Evolutionary conservation across 1,140 invertebrate species (phyloP), one percentile per base, ranked within the genome.

Genomic region (Drosophila lowei): DNA sequence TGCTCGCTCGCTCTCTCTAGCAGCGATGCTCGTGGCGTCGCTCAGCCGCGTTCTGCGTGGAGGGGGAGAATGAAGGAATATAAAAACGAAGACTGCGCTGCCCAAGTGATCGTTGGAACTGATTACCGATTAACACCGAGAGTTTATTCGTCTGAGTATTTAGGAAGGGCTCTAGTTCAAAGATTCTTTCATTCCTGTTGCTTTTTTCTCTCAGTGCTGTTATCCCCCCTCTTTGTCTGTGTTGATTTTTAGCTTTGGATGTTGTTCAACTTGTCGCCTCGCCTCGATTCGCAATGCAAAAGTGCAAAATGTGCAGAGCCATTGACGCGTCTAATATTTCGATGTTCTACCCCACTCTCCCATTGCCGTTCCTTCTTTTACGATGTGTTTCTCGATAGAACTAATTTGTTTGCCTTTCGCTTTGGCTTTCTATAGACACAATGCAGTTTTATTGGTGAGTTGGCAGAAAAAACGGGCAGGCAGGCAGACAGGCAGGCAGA

Each of bases 261-360:
- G 78, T 70, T 55, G 54, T 79, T 79, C 73, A 70, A 73, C 57
- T 68, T 57, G 49, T 64, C 54, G 56, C 61, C 60, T 41, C 54
- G 54, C 55, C 62, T 71, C 57, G 50, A 67, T 53, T 48, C 61
- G 23, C 55, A 72, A 56, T 58, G 78, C 55, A 53, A 75, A 71
- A 62, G 72, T 66, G 72, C 64, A 63, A 62, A 76, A 72, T 84
- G 75, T 72, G 72, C 70, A 65, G 49, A 84, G 62, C 66, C 75
- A 84, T 85, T 84, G 79, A 79, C 80, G 77, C 63, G 66, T 72
- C 81, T 81, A 86, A 85, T 85, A 81, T 86, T 80, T 85, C 63
- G 77, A 77, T 85, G 68, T 46, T 61, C 48, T 53, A 23, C 43
- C 16, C 30, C 44, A 16, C 23, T 30, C 44, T 30, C 21, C 18